Percentiles rank a stretch among this genome's conserved stretches.
phyloP scores from a whole-genome alignment of 2,797 vertebrate species.

The Tokudaia tokunoshimensis region DNA sequence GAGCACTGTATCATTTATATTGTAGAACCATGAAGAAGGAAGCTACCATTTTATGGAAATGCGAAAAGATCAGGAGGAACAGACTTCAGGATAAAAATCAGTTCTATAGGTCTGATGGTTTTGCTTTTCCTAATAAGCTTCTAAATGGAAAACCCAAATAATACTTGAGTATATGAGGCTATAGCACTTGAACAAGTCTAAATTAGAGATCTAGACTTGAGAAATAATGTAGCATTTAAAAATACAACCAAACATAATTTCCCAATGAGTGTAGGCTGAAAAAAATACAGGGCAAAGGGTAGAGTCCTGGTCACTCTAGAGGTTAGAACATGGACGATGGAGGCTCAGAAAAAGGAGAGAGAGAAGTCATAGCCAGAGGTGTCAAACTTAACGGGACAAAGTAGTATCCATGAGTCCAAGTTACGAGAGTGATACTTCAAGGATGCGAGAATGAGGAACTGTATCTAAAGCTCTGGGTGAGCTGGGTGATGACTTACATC shows the following conservation, averaged over 20 bases:
- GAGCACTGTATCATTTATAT: background rate
- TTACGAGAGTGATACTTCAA: background rate
- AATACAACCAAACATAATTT: background rate
- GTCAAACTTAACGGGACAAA: background rate
- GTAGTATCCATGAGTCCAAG: background rate
- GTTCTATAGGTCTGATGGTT: background rate
- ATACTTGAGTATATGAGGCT: background rate
- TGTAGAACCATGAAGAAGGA: background rate
- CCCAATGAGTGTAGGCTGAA: background rate
- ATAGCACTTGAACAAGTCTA: background rate
- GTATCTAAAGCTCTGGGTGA: background rate
- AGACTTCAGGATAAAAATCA: background rate
- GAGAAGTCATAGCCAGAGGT: background rate
- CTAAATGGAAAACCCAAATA: background rate
- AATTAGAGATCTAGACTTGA: background rate
- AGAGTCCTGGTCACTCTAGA: background rate
- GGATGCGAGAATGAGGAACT: background rate
- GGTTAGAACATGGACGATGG: background rate
- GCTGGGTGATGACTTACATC: background rate
- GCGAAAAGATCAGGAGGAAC: background rate
- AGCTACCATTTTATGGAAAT: background rate
- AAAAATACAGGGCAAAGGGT: background rate
- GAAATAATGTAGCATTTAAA: background rate
- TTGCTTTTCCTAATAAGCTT: background rate
- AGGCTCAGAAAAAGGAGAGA: background rate